Conservation (phyloP, 2,888 invertebrate species). For the Keiferia lycopersicella region DNA sequence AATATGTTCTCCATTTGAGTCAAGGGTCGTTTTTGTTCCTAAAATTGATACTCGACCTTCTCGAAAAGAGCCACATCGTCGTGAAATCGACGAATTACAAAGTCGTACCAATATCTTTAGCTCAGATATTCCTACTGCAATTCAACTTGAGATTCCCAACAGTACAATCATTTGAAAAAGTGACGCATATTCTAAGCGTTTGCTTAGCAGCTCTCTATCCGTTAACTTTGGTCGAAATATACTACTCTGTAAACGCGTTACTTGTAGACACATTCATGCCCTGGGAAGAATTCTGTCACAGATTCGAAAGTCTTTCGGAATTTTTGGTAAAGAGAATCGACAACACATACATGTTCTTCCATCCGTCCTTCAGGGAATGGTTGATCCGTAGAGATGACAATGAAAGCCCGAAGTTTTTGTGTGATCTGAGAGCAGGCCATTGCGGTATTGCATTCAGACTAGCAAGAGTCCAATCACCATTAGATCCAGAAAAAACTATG, state of each 20-base stretch:
- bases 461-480: conserved; percentile 92
- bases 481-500: conserved; percentile 92
- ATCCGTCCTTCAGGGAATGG: conserved; percentile 99
- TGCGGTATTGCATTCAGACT: conserved; percentile 95
- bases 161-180: conserved; percentile 93
- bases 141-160: conserved; percentile 97
- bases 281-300: conserved; percentile 94
- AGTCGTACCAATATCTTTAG: conserved; percentile 92
- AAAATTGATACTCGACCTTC: conserved; percentile 94
- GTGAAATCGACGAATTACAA: conserved; percentile 97
- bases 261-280: conserved; percentile 89
- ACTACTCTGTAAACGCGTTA: conserved; percentile 94
- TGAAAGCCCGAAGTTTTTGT: conserved; percentile 95
- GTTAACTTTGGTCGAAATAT: conserved; percentile 93
- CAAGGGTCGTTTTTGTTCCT: conserved; percentile 96
- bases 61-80: conserved; percentile 95
- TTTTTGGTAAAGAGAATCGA: conserved; percentile 95
- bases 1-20: conserved; percentile 90
- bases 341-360: conserved; percentile 98
- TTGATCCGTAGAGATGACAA: conserved; percentile 92
- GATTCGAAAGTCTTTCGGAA: conserved; percentile 92
- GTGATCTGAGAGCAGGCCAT: conserved; percentile 95
- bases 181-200: conserved; percentile 92
- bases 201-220: conserved; percentile 96
- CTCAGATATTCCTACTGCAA: conserved; percentile 94